Evolutionary conservation across 2,113 vertebrate genomes (phyloP).

Genomic region (Excalfactoria chinensis): DNA sequence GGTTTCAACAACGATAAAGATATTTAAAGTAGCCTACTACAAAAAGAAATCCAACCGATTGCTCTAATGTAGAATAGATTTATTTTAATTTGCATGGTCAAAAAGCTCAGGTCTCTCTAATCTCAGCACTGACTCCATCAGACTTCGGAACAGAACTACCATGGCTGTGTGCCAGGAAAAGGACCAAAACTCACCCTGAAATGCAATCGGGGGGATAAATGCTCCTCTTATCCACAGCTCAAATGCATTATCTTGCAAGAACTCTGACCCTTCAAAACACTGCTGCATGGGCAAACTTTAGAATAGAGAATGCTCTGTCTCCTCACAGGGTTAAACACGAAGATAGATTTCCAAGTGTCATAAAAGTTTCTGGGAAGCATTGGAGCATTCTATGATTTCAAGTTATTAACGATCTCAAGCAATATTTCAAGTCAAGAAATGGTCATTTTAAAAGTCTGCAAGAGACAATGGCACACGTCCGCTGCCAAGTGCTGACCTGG

Average conservation of each 20-base stretch:
- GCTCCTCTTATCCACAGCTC: neutral
- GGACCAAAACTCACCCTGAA: neutral
- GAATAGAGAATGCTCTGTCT: neutral
- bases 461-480: neutral
- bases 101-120: neutral
- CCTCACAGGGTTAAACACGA: neutral
- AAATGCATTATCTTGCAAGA: neutral
- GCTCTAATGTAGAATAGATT: neutral
- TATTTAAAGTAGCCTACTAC: neutral
- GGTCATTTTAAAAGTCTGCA: neutral
- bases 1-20: neutral
- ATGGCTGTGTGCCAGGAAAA: neutral
- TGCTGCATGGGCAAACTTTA: fast-evolving
- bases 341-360: neutral
- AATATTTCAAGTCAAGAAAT: neutral
- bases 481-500: neutral
- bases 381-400: neutral
- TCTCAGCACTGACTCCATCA: neutral
- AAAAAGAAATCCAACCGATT: neutral
- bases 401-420: neutral
- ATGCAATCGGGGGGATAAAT: neutral
- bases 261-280: neutral
- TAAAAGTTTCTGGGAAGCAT: neutral
- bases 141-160: neutral
- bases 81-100: neutral